A percentile compares a stretch with the other conserved stretches of the same genome.
These are phyloP conservation scores for Erinaceus europaeus DNA, from an alignment of 2,113 vertebrate species.

Conservation along the genomic window DNA sequence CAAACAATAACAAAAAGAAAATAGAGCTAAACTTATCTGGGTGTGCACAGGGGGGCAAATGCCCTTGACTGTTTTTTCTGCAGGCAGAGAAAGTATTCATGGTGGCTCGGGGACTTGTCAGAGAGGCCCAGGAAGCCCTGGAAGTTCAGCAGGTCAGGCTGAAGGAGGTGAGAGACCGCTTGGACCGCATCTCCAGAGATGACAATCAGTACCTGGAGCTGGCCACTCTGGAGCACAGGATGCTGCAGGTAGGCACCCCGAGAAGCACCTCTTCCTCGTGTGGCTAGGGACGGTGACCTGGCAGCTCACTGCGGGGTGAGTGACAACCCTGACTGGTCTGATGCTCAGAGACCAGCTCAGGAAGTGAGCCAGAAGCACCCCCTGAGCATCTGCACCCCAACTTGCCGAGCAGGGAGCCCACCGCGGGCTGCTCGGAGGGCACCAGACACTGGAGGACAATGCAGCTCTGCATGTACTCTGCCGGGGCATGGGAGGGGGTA, in stretches of 20 bases:
- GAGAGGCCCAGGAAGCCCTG: slow-evolving; percentile 88
- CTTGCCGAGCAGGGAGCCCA: neutral
- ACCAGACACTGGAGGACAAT: neutral
- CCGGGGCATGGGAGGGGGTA: neutral
- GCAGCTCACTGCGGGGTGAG: neutral
- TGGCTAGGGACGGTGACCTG: neutral
- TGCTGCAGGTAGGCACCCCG: slow-evolving; percentile 89
- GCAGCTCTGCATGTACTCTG: rapidly evolving
- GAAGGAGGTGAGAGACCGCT: slow-evolving; percentile 93
- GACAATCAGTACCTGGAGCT: slow-evolving; percentile 94
- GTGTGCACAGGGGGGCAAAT: neutral
- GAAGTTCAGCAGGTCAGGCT: slow-evolving; percentile 89
- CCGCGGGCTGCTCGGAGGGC: neutral
- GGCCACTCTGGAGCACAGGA: slow-evolving; percentile 93
- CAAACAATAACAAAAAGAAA: too few species aligned
- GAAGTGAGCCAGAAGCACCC: neutral
- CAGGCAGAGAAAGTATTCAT: slow-evolving; percentile 96
- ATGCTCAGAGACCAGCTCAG: neutral
- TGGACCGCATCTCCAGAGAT: slow-evolving; percentile 94
- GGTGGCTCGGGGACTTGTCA: slow-evolving; percentile 93
- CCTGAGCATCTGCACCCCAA: neutral
- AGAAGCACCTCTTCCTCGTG: neutral
- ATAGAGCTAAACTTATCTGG: neutral
- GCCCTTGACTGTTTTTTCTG: slow-evolving; percentile 5
- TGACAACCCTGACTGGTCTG: neutral